A percentile compares a stretch with the other conserved stretches of the same genome.
Conservation (phyloP, 2,797 vertebrate genomes). For the Anabacerthia variegaticeps region DNA sequence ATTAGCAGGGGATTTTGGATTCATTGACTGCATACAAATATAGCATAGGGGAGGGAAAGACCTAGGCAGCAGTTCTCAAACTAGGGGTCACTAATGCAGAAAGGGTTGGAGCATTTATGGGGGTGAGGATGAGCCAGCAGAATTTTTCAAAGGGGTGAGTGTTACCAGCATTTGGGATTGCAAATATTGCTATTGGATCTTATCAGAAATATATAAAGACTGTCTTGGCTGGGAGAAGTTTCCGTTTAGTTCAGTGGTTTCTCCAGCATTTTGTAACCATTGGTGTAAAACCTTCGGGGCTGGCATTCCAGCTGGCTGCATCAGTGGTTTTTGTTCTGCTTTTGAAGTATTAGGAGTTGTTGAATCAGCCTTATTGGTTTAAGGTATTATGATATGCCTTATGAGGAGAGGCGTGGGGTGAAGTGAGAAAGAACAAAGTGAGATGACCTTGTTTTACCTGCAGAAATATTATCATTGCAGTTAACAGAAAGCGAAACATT, state of each 20-base stretch:
- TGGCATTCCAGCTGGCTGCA: neutral
- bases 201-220: neutral
- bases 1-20: conserved; percentile 14
- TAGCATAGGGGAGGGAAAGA: conserved; percentile 7
- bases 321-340: neutral
- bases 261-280: neutral
- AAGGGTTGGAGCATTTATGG: neutral
- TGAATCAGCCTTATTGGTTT: neutral
- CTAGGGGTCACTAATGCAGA: neutral
- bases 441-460: neutral
- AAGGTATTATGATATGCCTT: neutral
- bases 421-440: neutral
- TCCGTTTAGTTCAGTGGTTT: neutral
- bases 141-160: neutral
- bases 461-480: neutral
- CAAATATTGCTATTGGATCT: neutral
- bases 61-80: neutral
- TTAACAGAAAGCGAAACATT: neutral
- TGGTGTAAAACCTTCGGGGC: neutral
- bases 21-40: conserved; percentile 47
- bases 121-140: conserved; percentile 21
- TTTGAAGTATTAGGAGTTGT: neutral
- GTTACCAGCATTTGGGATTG: neutral
- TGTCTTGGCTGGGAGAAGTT: neutral
- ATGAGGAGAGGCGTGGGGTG: neutral